These are phyloP conservation scores for Cryptoblepharus egeriae DNA, from an alignment of 2,797 vertebrate species.

Conservation along the genomic window DNA sequence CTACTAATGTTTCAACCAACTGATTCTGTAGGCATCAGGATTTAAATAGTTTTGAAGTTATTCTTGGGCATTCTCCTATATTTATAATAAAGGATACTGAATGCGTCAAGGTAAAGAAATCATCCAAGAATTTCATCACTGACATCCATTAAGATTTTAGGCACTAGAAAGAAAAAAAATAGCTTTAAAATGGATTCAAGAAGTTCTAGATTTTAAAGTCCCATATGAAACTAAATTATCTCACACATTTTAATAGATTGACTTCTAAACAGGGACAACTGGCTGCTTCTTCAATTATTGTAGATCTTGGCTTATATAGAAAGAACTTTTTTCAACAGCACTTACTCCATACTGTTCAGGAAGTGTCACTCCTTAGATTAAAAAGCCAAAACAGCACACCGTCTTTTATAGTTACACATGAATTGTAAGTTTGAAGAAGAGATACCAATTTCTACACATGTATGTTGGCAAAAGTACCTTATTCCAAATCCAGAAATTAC, in stretches of 20 bases:
- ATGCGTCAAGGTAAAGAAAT: conserved; percentile 19
- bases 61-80: not conserved
- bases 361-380: not conserved
- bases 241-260: too few species aligned
- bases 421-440: not conserved
- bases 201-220: too few species aligned
- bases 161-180: not conserved
- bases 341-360: too few species aligned
- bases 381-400: not conserved
- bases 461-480: not conserved
- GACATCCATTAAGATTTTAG: not conserved
- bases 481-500: not conserved
- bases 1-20: not conserved
- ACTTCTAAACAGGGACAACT: too few species aligned
- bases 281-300: not conserved
- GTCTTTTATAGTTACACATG: not conserved
- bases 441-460: too few species aligned
- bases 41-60: not conserved
- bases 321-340: too few species aligned
- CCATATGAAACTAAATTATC: too few species aligned
- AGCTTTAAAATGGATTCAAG: too few species aligned
- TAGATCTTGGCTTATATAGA: too few species aligned
- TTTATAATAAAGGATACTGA: conserved; percentile 3
- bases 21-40: conserved; percentile 1
- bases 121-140: conserved; percentile 22